Conservation (phyloP, 2,888 invertebrate genomes). For the Phymatocera aterrima region DNA sequence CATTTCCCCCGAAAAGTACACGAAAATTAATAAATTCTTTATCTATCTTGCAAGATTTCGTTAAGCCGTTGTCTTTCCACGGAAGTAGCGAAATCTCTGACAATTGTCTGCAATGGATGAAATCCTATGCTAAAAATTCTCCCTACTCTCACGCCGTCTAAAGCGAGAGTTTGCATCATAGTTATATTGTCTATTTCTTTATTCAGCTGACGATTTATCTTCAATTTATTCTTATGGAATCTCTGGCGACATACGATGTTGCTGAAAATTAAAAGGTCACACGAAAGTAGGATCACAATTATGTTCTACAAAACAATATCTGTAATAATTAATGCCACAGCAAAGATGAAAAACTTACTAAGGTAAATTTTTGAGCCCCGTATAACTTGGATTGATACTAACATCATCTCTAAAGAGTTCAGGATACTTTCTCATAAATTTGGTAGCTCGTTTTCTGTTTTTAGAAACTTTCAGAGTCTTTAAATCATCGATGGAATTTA, state of each 20-base stretch:
- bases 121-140: constrained; percentile 78
- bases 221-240: constrained; percentile 76
- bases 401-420: constrained; percentile 79
- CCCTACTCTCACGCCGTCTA: constrained; percentile 81
- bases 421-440: constrained; percentile 68
- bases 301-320: too few relatives aligned
- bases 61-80: constrained; percentile 58
- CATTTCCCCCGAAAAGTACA: too few relatives aligned
- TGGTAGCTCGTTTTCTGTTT: constrained; percentile 55
- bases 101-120: constrained; percentile 57
- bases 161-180: constrained; percentile 79
- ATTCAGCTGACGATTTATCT: constrained; percentile 76
- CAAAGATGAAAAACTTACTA: constrained; percentile 77
- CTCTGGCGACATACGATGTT: constrained; percentile 81
- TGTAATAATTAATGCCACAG: too few relatives aligned
- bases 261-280: constrained; percentile 73
- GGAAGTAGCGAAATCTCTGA: constrained; percentile 63
- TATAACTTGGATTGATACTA: constrained; percentile 80
- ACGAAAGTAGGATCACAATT: too few relatives aligned
- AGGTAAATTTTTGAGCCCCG: constrained; percentile 76
- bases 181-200: constrained; percentile 80
- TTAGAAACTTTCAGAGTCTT: constrained; percentile 46
- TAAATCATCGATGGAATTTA: background rate
- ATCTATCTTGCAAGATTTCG: constrained; percentile 10
- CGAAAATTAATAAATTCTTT: too few relatives aligned